A percentile compares a stretch with the other conserved stretches of the same genome.
These are phyloP conservation scores for Prosapia bicincta DNA, from an alignment of 2,888 invertebrate species.

Conservation along the genomic window DNA sequence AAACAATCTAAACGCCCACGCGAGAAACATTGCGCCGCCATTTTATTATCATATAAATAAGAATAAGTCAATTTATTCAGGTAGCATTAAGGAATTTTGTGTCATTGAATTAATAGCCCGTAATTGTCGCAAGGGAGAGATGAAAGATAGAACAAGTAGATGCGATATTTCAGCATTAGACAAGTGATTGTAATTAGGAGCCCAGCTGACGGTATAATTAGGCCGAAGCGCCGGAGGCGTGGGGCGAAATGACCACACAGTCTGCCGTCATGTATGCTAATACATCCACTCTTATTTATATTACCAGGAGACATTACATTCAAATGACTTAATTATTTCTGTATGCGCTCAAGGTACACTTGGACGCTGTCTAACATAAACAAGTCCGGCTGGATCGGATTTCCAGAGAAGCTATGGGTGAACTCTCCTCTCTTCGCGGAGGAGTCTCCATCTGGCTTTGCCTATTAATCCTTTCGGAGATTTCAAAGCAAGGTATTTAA, in stretches of 20 bases:
- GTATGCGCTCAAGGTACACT: neutral
- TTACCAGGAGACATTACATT: neutral
- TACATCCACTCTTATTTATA: neutral
- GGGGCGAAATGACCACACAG: neutral
- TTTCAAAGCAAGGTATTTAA: too few species aligned
- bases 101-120: neutral
- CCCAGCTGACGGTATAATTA: neutral
- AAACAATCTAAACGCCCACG: too few species aligned
- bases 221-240: neutral
- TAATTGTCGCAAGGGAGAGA: neutral
- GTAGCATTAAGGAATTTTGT: neutral
- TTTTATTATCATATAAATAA: too few species aligned
- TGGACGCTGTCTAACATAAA: neutral
- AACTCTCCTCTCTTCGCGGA: too few species aligned
- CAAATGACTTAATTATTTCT: neutral
- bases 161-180: neutral
- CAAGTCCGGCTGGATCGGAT: too few species aligned
- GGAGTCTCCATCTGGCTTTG: too few species aligned
- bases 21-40: too few species aligned
- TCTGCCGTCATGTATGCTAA: neutral
- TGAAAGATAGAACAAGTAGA: neutral
- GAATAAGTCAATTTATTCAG: too few species aligned
- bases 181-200: neutral
- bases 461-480: too few species aligned
- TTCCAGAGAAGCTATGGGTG: too few species aligned